Percentiles rank a stretch among this genome's conserved stretches.
Conservation (phyloP, 1,140 invertebrate species). For the Cryptotermes secundus region DNA sequence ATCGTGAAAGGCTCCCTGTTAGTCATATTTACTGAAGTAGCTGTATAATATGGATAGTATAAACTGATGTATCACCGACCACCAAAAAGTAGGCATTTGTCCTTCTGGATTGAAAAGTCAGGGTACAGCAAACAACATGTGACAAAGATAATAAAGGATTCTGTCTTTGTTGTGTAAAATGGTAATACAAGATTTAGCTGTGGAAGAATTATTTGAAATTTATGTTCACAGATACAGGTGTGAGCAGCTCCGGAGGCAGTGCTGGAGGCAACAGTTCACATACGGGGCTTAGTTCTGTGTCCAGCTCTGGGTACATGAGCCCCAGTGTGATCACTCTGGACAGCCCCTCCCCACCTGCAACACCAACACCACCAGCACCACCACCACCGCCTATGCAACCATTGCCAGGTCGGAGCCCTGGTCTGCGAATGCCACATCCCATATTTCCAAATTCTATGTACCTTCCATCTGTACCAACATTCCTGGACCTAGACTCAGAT, state of each 20-base stretch:
- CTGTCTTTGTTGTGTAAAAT: too few species aligned
- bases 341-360: slow-evolving; percentile 35
- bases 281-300: slow-evolving; percentile 21
- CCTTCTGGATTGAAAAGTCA: too few species aligned
- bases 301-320: slow-evolving; percentile 31
- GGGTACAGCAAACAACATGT: too few species aligned
- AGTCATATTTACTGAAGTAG: too few species aligned
- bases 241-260: not conserved
- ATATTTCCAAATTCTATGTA: not conserved
- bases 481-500: slow-evolving; percentile 23
- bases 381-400: not conserved
- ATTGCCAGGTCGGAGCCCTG: not conserved
- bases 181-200: too few species aligned
- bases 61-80: too few species aligned
- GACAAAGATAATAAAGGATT: too few species aligned
- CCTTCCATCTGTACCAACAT: not conserved
- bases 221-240: not conserved
- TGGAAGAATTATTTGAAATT: not conserved
- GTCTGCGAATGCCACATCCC: not conserved
- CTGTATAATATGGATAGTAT: too few species aligned
- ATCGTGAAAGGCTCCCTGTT: too few species aligned
- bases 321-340: slow-evolving; percentile 36
- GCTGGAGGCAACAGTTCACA: slow-evolving; percentile 1
- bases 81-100: too few species aligned
- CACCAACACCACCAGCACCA: not conserved